phyloP scores from a whole-genome alignment of 2,888 invertebrate genomes.

The Palloptera scutellata region DNA sequence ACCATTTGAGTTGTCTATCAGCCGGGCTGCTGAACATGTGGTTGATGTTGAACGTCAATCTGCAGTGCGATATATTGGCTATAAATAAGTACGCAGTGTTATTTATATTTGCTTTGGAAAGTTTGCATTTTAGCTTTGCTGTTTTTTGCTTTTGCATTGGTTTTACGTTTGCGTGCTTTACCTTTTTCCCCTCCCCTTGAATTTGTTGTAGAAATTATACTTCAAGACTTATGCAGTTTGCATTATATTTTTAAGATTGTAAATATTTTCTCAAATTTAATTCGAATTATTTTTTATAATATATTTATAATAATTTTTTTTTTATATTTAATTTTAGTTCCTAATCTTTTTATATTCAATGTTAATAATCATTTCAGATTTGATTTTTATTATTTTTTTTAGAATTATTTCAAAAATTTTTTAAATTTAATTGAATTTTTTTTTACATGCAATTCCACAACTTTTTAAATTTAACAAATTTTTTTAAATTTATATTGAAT shows the following conservation, averaged over 20 bases:
- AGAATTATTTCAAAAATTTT: too few relatives aligned
- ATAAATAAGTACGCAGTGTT: slow-evolving; percentile 10
- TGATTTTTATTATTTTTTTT: too few relatives aligned
- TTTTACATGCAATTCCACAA: too few relatives aligned
- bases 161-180: neutral
- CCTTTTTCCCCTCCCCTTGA: too few relatives aligned
- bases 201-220: too few relatives aligned
- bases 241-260: slow-evolving; percentile 14
- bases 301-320: too few relatives aligned
- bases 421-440: too few relatives aligned
- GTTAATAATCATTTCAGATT: too few relatives aligned
- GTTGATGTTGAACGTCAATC: slow-evolving; percentile 18
- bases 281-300: neutral
- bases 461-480: neutral
- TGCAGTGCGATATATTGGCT: slow-evolving; percentile 16
- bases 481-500: slow-evolving; percentile 1
- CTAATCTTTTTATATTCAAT: too few relatives aligned
- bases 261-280: neutral
- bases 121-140: slow-evolving; percentile 2
- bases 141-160: neutral
- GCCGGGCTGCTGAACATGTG: neutral
- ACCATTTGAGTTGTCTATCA: neutral
- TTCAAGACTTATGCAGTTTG: slow-evolving; percentile 7
- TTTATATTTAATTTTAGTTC: too few relatives aligned
- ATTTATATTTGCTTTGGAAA: neutral